These are phyloP conservation scores for Drosophila asahinai DNA, from an alignment of 1,140 invertebrate species.

Conservation along the genomic window DNA sequence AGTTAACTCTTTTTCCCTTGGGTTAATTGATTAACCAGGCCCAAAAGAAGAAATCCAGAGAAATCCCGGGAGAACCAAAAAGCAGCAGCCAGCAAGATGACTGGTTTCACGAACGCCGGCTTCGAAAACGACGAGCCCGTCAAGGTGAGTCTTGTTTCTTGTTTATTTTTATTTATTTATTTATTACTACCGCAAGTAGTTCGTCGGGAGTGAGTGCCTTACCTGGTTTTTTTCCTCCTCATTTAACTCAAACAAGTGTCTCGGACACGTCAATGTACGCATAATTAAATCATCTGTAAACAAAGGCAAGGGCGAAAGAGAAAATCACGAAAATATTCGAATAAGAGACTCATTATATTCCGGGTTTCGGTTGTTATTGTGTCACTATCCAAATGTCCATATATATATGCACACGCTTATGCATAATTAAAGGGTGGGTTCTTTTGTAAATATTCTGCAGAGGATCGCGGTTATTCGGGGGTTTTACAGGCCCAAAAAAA, in stretches of 20 bases:
- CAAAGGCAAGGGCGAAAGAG: constrained; percentile 15
- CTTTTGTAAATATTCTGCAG: neutral
- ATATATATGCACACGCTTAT: neutral
- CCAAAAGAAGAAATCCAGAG: constrained; percentile 14
- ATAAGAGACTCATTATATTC: constrained; percentile 32
- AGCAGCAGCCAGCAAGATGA: constrained; percentile 71
- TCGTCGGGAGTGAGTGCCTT: constrained; percentile 9
- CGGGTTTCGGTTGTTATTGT: constrained; percentile 13
- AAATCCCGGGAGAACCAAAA: constrained; percentile 25
- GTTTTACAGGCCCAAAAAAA: neutral
- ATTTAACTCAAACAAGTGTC: constrained; percentile 31
- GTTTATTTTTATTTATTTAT: neutral
- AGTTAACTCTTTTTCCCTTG: constrained; percentile 44
- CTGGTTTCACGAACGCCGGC: constrained; percentile 79
- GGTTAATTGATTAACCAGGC: constrained; percentile 56
- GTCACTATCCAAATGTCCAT: constrained; percentile 5
- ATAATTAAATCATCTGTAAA: constrained; percentile 45
- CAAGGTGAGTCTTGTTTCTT: constrained; percentile 66
- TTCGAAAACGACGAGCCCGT: constrained; percentile 84
- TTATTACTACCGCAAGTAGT: constrained; percentile 28
- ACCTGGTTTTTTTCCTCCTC: constrained; percentile 25
- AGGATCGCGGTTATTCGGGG: neutral
- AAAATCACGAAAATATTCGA: constrained; percentile 16
- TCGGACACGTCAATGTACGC: constrained; percentile 54
- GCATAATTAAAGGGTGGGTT: constrained; percentile 1